A percentile compares a stretch with the other conserved stretches of the same genome.
These are phyloP conservation scores for Bubo blakistoni DNA, from an alignment of 2,113 vertebrate genomes.

Conservation along the genomic window DNA sequence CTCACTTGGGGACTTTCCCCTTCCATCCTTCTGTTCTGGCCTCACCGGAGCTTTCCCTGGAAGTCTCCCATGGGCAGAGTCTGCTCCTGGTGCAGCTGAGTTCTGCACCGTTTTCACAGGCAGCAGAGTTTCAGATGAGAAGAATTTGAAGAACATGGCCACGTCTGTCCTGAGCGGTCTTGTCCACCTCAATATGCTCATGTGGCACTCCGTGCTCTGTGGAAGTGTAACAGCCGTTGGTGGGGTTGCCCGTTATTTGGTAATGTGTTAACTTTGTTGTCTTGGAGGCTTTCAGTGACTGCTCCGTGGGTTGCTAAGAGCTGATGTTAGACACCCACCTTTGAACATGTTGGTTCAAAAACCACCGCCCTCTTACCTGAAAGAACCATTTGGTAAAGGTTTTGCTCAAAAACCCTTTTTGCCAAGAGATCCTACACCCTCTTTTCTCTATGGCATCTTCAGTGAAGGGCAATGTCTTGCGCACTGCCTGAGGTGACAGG, in stretches of 20 bases:
- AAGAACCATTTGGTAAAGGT: background rate
- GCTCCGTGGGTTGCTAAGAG: background rate
- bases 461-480: background rate
- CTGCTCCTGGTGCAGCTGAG: background rate
- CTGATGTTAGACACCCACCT: background rate
- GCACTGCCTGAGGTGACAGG: background rate
- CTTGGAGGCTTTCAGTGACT: background rate
- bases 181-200: accelerated
- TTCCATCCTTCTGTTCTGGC: background rate
- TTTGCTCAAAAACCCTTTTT: background rate
- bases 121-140: background rate
- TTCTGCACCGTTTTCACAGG: background rate
- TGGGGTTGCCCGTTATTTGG: background rate
- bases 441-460: background rate
- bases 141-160: background rate
- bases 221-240: accelerated
- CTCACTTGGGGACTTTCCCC: background rate
- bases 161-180: background rate
- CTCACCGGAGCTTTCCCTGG: background rate
- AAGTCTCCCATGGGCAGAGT: background rate
- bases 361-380: background rate
- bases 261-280: background rate
- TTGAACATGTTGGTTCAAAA: background rate
- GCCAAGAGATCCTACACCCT: background rate
- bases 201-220: background rate